Conservation (phyloP, 2,113 vertebrate species). For the Rousettus leschenaultii region DNA sequence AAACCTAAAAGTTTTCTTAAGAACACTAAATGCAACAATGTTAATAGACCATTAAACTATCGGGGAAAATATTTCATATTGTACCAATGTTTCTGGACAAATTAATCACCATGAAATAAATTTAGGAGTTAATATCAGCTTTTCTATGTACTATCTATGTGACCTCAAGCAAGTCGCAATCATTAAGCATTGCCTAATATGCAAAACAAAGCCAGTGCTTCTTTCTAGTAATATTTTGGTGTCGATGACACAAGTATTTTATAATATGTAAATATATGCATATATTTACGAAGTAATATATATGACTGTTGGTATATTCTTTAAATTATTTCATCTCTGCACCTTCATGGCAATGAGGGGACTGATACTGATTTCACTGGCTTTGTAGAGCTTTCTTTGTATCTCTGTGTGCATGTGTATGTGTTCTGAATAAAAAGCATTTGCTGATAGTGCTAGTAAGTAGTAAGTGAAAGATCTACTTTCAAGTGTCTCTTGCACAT, state of each 20-base stretch:
- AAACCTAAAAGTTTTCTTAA: conserved; percentile 4
- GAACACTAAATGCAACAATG: background rate
- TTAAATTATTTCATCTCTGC: background rate
- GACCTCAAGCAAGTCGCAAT: background rate
- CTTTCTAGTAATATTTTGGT: background rate
- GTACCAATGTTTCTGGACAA: background rate
- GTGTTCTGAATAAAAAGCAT: background rate
- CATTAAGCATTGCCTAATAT: background rate
- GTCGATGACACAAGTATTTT: background rate
- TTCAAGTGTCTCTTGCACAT: background rate
- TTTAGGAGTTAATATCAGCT: background rate
- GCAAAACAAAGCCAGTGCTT: background rate
- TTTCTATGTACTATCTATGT: background rate
- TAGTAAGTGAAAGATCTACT: background rate
- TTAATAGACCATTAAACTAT: background rate
- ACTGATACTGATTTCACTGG: background rate
- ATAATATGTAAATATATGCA: background rate
- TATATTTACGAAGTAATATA: background rate
- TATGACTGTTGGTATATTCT: background rate
- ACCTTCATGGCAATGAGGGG: background rate
- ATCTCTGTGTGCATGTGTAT: background rate
- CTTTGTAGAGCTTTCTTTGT: background rate
- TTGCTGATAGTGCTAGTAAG: background rate
- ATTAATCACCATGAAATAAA: background rate
- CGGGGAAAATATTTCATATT: conserved; percentile 7